Base-by-base conservation (phyloP, 2,797 vertebrate genomes). In the Bufotes viridis region DNA sequence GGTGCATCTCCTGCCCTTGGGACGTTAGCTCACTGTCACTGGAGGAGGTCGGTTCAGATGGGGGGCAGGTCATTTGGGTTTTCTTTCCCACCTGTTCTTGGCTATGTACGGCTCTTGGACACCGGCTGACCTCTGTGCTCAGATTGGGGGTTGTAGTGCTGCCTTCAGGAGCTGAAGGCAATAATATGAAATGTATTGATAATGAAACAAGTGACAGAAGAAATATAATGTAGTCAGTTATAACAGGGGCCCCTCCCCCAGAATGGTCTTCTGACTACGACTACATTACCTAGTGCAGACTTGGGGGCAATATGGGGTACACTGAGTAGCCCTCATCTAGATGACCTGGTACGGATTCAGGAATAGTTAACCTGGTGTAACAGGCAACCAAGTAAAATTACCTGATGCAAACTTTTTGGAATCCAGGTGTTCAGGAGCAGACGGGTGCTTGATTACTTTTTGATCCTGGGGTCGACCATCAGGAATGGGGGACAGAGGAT, bases 21-120 rank as follows among this genome's bases (percentile, higher is more conserved):
- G 91, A 90, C 0, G 92, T 86, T 1, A 94, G 91, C 85, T 96
- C 95, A 24, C 82, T 93, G 81, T 97, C 95, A 58, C 91, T 96
- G 81, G 94, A 94, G 2, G 93, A 91, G 74, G 91, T 92, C 0
- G 93, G 93, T 12, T 95, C 94, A 0, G 93, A 95, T 61, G 91
- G 94, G 51, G 89, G 85, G 49, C 91, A 92, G 24, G 86, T 90
- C 1, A 83, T 87, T 0, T 79, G 85, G 0, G 42, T 34, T 11
- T 87, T 83, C 26, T 87, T 91, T 67, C 0, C 42, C n/a, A 15
- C 87, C 3, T 65, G 87, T 14, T 90, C 88, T 0, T 85, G 81
- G 18, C 61, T 49, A 0, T 7, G 86, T 1, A 81, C 87, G 17
- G 86, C 29, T 17, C 92, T 84, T 0, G 85, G 49, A 7, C 82